These are phyloP conservation scores for Ennomos quercinarius DNA, from an alignment of 2,888 invertebrate species.

Conservation along the genomic window DNA sequence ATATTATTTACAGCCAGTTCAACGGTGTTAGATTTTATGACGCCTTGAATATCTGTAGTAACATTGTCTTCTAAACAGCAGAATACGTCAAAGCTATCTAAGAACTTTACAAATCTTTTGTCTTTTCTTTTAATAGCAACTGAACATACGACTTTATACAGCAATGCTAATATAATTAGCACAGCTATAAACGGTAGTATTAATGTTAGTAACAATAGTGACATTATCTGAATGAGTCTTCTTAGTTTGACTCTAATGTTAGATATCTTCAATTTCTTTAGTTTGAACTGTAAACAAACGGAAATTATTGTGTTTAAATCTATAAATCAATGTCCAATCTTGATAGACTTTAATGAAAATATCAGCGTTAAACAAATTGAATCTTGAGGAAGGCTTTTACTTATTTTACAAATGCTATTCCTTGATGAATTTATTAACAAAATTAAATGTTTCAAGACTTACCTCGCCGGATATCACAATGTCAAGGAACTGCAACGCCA, in stretches of 20 bases:
- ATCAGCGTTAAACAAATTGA: too few species aligned
- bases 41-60: constrained; percentile 77
- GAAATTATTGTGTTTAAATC: too few species aligned
- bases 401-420: too few species aligned
- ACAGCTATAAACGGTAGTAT: constrained; percentile 24
- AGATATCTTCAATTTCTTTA: constrained; percentile 8
- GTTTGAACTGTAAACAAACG: constrained; percentile 9
- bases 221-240: constrained; percentile 9
- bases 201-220: constrained; percentile 48
- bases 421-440: background rate
- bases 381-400: too few species aligned
- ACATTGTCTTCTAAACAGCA: constrained; percentile 81
- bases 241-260: constrained; percentile 2
- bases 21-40: constrained; percentile 67
- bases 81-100: constrained; percentile 82
- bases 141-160: constrained; percentile 59
- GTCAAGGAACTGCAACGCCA: constrained; percentile 6
- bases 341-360: too few species aligned
- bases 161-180: constrained; percentile 46
- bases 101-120: constrained; percentile 69
- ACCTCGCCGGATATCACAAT: constrained; percentile 17
- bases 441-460: background rate
- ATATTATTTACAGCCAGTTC: constrained; percentile 50
- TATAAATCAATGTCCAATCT: too few species aligned
- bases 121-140: constrained; percentile 57